Evolutionary conservation across 2,888 invertebrate genomes (phyloP), one percentile per base, ranked within the genome.

Genomic region (Idaea aversata): DNA sequence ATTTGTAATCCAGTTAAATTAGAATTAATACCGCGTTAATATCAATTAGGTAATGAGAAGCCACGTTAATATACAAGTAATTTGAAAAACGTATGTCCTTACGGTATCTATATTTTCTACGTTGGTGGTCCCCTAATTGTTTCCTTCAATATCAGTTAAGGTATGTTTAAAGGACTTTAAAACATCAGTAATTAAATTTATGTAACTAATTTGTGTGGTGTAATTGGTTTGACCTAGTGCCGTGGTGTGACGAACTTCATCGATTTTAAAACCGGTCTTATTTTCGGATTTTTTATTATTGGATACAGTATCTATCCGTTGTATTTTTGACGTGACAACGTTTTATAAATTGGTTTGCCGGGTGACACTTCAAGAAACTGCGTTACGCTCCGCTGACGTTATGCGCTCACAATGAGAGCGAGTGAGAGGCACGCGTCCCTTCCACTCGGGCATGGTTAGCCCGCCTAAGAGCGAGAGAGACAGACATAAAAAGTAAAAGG

Each of bases 1-100:
- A 57, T 61, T 66, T 65, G 69, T 75, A 75, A 75, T 73, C 76
- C 47, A 72, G 77, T 78, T 78, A 77, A 75, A 83, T 87, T 86
- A 79, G 83, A 85, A 87, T 88, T 85, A 87, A 88, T 87, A 84
- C 84, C 73, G 78, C 86, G 84, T 87, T 85, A 80, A 74, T 73
- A 74, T 82, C 83, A 87, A 86, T 86, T 86, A 84, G 72, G 79
- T 81, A 83, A 85, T 81, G 77, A 83, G 75, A 71, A 75, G 70
- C 68, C 71, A 76, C 76, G 73, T 81, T 77, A 72, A 79, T 80
- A 77, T 77, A 76, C 75, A 74, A 10, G 59, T 59, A 59, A 25
- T 34, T 59, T 73, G 74, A 78, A 80, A 71, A 68, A 75, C 74
- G 72, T 67, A 66, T 75, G 74, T 79, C 77, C 76, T 71, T 75